Evolutionary conservation across 2,113 vertebrate genomes (phyloP).

Genomic region (Pseudolaguvia tuberculata): DNA sequence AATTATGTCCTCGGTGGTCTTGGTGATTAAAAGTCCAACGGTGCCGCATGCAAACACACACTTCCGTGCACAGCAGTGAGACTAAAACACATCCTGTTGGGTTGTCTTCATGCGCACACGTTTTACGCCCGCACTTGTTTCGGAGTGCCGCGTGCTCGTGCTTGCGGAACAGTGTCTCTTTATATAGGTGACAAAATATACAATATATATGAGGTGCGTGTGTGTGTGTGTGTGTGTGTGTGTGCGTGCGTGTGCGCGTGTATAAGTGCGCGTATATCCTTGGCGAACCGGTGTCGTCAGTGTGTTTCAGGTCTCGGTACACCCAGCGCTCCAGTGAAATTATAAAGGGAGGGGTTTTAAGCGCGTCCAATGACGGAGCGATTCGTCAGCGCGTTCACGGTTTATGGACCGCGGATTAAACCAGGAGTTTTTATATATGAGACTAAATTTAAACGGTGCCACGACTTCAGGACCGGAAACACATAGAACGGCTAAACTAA

Average conservation of each 20-base stretch:
- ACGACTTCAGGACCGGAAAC: conserved; percentile 65
- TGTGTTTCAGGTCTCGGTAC: conserved; percentile 85
- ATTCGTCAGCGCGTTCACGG: conserved; percentile 82
- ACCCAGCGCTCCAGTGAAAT: conserved; percentile 78
- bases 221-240: conserved; percentile 57
- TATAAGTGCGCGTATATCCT: conserved; percentile 66
- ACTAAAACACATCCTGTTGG: conserved; percentile 59
- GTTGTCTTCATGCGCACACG: conserved; percentile 58
- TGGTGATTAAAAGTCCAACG: conserved; percentile 68
- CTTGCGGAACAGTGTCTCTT: conserved; percentile 51
- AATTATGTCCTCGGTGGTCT: conserved; percentile 50
- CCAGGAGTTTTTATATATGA: conserved; percentile 74
- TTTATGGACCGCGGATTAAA: conserved; percentile 81
- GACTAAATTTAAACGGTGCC: conserved; percentile 71
- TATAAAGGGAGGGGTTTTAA: conserved; percentile 92
- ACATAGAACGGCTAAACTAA: conserved; percentile 56
- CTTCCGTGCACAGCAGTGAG: conserved; percentile 68
- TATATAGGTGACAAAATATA: too few species aligned
- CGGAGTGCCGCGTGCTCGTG: conserved; percentile 63
- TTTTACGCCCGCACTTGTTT: conserved; percentile 42
- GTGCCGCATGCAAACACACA: conserved; percentile 64
- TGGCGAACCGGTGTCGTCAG: conserved; percentile 75
- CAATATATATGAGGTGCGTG: conserved; percentile 39
- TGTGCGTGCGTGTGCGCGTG: conserved; percentile 23
- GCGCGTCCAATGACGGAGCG: conserved; percentile 86